These are phyloP conservation scores for Congeria kusceri DNA, from an alignment of 2,888 invertebrate species.

Conservation along the genomic window DNA sequence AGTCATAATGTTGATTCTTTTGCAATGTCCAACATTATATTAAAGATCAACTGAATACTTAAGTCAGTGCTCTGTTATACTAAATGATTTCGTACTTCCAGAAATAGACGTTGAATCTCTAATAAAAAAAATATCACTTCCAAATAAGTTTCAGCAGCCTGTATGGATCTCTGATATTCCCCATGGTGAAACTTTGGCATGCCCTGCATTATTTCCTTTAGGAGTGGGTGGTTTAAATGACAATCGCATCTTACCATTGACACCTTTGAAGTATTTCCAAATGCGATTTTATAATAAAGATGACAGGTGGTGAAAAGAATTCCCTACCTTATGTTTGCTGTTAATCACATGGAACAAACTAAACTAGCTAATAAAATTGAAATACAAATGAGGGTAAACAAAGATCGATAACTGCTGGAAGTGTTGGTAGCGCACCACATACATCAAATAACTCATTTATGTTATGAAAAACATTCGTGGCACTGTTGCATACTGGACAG, in stretches of 20 bases:
- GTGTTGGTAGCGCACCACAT: neutral
- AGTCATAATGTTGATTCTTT: too few relatives aligned
- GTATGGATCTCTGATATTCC: conserved; percentile 13
- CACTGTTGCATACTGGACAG: conserved; percentile 30
- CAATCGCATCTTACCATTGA: conserved; percentile 2
- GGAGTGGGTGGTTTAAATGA: conserved; percentile 25
- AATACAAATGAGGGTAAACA: conserved; percentile 24
- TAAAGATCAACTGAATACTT: too few relatives aligned
- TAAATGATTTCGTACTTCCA: conserved; percentile 25
- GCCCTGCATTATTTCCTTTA: conserved; percentile 18
- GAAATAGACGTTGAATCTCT: conserved; percentile 23
- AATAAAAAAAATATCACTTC: conserved; percentile 5
- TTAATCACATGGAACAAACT: conserved; percentile 24
- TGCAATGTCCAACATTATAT: too few relatives aligned
- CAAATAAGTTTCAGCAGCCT: conserved; percentile 22
- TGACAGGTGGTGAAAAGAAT: conserved; percentile 28
- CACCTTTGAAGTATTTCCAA: conserved; percentile 7
- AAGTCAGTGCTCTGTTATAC: conserved; percentile 33
- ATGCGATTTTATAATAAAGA: conserved; percentile 17
- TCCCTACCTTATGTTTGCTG: conserved; percentile 27
- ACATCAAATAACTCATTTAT: conserved; percentile 25
- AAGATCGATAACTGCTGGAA: conserved; percentile 6
- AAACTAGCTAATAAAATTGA: conserved; percentile 22
- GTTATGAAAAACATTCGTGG: conserved; percentile 37
- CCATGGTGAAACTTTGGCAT: conserved; percentile 18